phyloP scores from a whole-genome alignment of 2,113 vertebrate genomes.

The Strigops habroptila region DNA sequence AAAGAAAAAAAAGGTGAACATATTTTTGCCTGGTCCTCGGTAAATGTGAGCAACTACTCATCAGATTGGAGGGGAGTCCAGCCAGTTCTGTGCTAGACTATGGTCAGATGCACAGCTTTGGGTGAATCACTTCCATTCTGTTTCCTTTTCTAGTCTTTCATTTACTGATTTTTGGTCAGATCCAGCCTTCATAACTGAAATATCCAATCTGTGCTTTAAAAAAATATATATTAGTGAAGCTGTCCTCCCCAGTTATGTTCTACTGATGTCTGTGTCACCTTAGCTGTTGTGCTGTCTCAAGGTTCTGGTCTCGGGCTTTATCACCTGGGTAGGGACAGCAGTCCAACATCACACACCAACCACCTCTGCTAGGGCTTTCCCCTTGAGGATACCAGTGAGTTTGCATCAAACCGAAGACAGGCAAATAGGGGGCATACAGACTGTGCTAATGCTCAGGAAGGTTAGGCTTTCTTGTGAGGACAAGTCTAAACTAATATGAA shows the following conservation, averaged over 20 bases:
- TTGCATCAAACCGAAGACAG: neutral
- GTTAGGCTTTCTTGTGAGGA: neutral
- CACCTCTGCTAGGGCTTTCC: neutral
- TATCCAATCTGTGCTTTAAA: neutral
- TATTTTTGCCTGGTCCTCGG: neutral
- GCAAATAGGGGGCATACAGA: neutral
- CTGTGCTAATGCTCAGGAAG: neutral
- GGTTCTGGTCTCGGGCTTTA: neutral
- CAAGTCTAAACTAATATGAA: neutral
- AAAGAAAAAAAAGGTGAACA: neutral
- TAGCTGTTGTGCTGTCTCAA: neutral
- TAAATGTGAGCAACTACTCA: neutral
- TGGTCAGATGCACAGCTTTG: neutral
- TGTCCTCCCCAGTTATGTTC: neutral
- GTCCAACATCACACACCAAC: neutral
- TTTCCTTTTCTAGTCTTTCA: neutral
- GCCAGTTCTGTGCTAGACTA: neutral
- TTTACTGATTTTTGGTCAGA: neutral
- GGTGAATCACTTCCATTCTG: neutral
- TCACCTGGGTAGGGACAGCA: neutral
- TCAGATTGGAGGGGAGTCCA: neutral
- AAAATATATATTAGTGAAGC: neutral
- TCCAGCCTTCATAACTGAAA: neutral
- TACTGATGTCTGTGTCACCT: neutral
- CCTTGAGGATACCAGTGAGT: accelerated